Evolutionary conservation across 2,888 invertebrate genomes (phyloP).

Genomic region (Rotaria macrura): DNA sequence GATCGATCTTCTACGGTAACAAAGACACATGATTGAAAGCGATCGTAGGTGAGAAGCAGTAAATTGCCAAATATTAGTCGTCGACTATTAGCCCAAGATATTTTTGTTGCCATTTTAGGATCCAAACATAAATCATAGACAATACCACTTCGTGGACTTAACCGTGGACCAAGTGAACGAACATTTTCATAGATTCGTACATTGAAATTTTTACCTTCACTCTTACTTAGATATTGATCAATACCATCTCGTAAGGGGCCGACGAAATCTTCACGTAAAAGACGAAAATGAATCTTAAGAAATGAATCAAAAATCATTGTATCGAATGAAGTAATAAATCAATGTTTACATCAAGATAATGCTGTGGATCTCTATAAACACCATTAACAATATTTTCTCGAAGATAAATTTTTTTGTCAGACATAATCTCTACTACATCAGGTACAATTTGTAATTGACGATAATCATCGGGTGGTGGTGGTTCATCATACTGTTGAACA

Average conservation of each 20-base stretch:
- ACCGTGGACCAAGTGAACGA: slow-evolving; percentile 38
- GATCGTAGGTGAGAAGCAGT: neutral
- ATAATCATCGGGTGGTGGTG: slow-evolving; percentile 41
- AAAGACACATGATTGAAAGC: slow-evolving; percentile 31
- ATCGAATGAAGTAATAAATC: slow-evolving; percentile 38
- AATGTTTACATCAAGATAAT: slow-evolving; percentile 59
- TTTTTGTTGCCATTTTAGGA: neutral
- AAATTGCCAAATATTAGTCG: neutral
- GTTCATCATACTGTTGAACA: neutral
- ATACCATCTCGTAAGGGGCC: slow-evolving; percentile 63
- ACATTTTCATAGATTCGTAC: slow-evolving; percentile 41
- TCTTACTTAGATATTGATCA: slow-evolving; percentile 50
- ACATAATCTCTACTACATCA: slow-evolving; percentile 40
- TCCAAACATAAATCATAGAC: slow-evolving; percentile 39
- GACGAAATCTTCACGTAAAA: slow-evolving; percentile 70
- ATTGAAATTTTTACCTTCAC: slow-evolving; percentile 32
- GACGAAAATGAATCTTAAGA: slow-evolving; percentile 58
- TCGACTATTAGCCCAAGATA: neutral
- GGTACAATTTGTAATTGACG: slow-evolving; percentile 40
- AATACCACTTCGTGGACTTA: slow-evolving; percentile 38
- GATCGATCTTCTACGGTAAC: neutral
- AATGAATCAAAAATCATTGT: neutral
- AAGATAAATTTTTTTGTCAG: slow-evolving; percentile 47
- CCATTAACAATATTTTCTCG: slow-evolving; percentile 58
- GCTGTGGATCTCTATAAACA: slow-evolving; percentile 58